phyloP scores from a whole-genome alignment of 2,888 invertebrate genomes.

The Brenthis ino region DNA sequence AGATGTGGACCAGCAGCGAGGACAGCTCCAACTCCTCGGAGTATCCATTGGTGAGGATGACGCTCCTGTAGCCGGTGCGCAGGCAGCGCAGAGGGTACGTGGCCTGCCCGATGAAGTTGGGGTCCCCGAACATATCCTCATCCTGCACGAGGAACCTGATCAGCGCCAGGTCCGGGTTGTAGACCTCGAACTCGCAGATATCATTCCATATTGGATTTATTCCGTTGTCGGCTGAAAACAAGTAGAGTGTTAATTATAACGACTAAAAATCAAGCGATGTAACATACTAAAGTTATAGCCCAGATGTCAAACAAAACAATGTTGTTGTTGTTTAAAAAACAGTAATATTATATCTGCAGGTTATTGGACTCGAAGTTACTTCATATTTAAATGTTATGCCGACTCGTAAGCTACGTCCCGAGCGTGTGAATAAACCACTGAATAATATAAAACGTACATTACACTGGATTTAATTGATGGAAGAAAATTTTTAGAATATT shows the following conservation, averaged over 20 bases:
- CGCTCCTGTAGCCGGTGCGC: slow-evolving; percentile 93
- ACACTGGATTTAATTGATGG: too few relatives aligned
- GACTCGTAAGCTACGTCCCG: too few relatives aligned
- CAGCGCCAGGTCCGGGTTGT: slow-evolving; percentile 91
- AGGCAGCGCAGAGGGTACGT: slow-evolving; percentile 93
- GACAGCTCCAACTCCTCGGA: slow-evolving; percentile 97
- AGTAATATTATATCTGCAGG: too few relatives aligned
- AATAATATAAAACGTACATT: too few relatives aligned
- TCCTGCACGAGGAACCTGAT: slow-evolving; percentile 95
- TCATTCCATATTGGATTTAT: slow-evolving; percentile 97
- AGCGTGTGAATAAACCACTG: neutral
- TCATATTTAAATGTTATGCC: too few relatives aligned
- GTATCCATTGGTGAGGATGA: slow-evolving; percentile 93
- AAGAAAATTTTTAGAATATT: too few relatives aligned
- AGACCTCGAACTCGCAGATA: slow-evolving; percentile 90
- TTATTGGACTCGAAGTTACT: too few relatives aligned
- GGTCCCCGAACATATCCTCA: slow-evolving; percentile 98
- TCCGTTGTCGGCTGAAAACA: slow-evolving; percentile 90
- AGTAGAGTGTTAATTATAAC: too few relatives aligned
- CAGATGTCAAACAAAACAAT: too few relatives aligned
- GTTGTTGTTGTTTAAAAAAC: too few relatives aligned
- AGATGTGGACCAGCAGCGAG: slow-evolving; percentile 89
- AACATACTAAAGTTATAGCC: too few relatives aligned
- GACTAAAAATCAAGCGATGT: too few relatives aligned
- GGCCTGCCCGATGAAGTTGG: slow-evolving; percentile 97